Base-by-base conservation (phyloP, 2,888 invertebrate genomes). In the Brachypterus glaber region DNA sequence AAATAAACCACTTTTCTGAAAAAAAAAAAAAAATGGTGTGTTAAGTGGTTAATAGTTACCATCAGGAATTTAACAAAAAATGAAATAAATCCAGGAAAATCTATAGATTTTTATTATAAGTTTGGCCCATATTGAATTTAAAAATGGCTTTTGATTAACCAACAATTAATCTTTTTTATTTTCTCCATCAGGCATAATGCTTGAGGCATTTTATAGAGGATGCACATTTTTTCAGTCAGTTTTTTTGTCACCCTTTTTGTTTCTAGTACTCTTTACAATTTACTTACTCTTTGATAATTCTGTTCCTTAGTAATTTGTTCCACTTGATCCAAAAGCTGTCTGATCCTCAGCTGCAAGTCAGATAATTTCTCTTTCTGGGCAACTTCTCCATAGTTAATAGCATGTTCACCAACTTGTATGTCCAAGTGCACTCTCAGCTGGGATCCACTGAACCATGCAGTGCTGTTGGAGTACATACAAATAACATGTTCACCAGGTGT, bases 301-400 rank as follows among this genome's bases (percentile, higher is more conserved):
- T 98, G 97, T 64, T 98, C 97, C 67, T 97, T 98, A n/a, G 92
- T 91, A 45, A 98, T 97, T 68, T 98, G 97, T 46, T 96, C 96
- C 1, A 96, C 95, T 72, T 99, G 97, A 66, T 96, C 95, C 9
- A 97, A 68, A 13, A 98, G 71, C 64, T 98, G 97, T 33, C 96
- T 76, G 43, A 98, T 86, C 55, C 98, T 76, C 35, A 98, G 70
- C 63, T 98, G 95, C 9, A 99, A 69, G 64, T 98, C 96, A 1
- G 91, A 82, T 35, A 98, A 71, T 63, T 97, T 98, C 63, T 98
- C 98, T 62, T 92, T 96, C 58, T 95, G 91, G 2, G 95, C 96
- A 35, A 98, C 86, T 68, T 92, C 89, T 13, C 90, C 89, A 66
- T 98, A 98, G 66, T 97, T 96, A 42, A 96, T 86, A 9, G 97